These are phyloP conservation scores for Hyppa rectilinea DNA, from an alignment of 2,888 invertebrate genomes.

Conservation along the genomic window DNA sequence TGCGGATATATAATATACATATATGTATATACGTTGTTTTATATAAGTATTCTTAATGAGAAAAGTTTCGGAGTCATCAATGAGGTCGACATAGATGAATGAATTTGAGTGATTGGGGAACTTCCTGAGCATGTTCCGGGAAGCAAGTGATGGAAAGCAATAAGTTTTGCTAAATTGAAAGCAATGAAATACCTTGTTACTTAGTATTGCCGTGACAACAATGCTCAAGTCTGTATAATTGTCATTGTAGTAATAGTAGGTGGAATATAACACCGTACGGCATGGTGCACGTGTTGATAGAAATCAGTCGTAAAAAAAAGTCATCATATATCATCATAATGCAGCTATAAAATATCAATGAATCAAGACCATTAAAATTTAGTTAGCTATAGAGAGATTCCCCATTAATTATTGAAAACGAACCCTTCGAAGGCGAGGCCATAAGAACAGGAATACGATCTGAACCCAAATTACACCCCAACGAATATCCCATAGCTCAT, in stretches of 20 bases:
- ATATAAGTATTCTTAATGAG: background rate
- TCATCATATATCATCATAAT: background rate
- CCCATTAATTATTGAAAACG: constrained; percentile 5
- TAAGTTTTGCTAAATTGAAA: background rate
- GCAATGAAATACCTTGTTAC: background rate
- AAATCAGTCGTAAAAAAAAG: background rate
- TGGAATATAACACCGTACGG: background rate
- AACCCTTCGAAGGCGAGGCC: background rate
- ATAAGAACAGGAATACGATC: background rate
- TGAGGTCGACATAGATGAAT: background rate
- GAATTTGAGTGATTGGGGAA: background rate
- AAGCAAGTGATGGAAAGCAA: too few relatives aligned
- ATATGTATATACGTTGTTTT: background rate
- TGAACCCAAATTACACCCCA: constrained; percentile 10
- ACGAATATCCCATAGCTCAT: constrained; percentile 24
- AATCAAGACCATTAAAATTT: constrained; percentile 5
- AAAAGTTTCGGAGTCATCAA: background rate
- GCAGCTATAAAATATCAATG: background rate
- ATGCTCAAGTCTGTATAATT: too few relatives aligned
- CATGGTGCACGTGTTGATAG: background rate
- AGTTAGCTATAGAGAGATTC: background rate
- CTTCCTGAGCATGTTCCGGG: background rate
- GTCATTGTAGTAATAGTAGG: background rate
- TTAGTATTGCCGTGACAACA: background rate
- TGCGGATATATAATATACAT: too few relatives aligned